Evolutionary conservation across 2,797 vertebrate species (phyloP), one percentile per base, ranked within the genome.

Genomic region (Phrynocephalus guinanensis): DNA sequence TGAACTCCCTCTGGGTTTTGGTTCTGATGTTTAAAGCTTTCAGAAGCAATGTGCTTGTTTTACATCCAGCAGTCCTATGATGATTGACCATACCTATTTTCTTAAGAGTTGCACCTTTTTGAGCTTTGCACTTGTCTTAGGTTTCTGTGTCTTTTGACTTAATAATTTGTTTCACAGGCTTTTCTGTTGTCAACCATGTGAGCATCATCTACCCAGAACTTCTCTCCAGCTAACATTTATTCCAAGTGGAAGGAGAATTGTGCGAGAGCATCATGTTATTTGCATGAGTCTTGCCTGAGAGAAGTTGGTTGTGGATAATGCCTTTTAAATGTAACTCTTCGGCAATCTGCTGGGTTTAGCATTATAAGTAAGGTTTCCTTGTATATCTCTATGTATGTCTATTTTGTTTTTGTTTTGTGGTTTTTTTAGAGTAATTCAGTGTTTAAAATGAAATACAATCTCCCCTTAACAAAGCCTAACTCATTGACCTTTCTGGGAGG

Each of bases 51-150:
- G 28, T n/a, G 18, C 33, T 79, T 77, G 60, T 78, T 30, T 30
- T 83, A 63, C n/a, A 60, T 68, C 88, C 16, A 0, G 20, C 30
- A 15, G 24, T 0, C 0, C 0, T 80, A 67, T 87, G 66, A 82
- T 78, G 66, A 82, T 78, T 77, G 85, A 22, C 2, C 6, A 72
- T 38, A 80, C 13, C 6, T 0, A 28, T 90, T 85, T 91, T 3
- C 60, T 82, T 3, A 1, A 50, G 84, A 2, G 22, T 1, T 0
- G 0, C 79, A 28, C 38, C 1, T 63, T 81, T 88, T 30, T 50
- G 33, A 28, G 8, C 0, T 0, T 33, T 16, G 24, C 44, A 0
- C 26, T 63, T 79, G 72, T 7, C 38, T 38, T 48, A 80, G 60
- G 38, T 70, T 28, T 73, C 70, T 26, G 0, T 78, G 6, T 56